Conservation (phyloP, 2,888 invertebrate genomes). For the Melieria crassipennis region DNA sequence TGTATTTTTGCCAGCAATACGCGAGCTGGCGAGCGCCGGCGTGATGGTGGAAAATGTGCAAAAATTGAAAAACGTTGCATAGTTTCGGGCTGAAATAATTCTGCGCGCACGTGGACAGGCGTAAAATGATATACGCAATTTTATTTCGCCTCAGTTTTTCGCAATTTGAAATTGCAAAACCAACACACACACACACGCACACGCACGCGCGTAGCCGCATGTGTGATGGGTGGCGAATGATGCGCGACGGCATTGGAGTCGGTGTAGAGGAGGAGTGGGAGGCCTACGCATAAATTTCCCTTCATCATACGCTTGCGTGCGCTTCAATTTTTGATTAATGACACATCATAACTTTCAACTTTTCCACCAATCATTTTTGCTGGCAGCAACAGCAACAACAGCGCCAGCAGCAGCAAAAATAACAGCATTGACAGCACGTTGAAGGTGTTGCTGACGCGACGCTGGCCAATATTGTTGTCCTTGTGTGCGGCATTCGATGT, state of each 20-base stretch:
- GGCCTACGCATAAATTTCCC: conserved; percentile 17
- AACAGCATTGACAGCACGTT: neutral
- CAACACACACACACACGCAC: conserved; percentile 10
- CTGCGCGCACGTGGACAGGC: neutral
- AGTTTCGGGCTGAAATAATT: conserved; percentile 10
- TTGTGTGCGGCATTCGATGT: conserved; percentile 36
- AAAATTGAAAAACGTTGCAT: conserved; percentile 17
- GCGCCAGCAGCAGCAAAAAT: neutral
- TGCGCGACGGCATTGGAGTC: no score
- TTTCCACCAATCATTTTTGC: conserved; percentile 34
- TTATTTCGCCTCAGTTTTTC: neutral
- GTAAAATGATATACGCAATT: conserved; percentile 23
- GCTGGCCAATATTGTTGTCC: conserved; percentile 5
- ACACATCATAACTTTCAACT: conserved; percentile 39
- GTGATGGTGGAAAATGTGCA: neutral
- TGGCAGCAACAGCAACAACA: neutral
- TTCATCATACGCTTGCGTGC: conserved; percentile 29
- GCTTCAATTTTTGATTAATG: conserved; percentile 38
- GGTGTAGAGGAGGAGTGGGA: no score
- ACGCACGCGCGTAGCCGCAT: neutral
- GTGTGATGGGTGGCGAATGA: neutral
- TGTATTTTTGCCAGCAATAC: conserved; percentile 15
- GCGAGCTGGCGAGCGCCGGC: neutral
- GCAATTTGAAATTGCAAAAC: neutral
- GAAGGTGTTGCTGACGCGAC: conserved; percentile 20